Base-by-base conservation (phyloP, 2,113 vertebrate species). In the Sylvia atricapilla region DNA sequence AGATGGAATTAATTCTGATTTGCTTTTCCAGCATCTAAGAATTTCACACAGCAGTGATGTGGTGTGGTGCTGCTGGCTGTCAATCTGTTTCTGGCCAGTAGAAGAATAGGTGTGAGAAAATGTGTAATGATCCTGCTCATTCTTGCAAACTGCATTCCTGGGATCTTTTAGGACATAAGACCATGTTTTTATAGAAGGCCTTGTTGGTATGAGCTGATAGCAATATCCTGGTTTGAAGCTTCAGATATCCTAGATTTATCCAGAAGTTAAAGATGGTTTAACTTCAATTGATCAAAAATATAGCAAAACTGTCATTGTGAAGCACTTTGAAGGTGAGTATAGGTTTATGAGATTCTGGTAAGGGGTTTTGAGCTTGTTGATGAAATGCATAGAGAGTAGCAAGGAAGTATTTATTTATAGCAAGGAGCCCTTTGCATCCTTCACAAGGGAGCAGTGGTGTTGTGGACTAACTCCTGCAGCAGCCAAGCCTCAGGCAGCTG, bases 1-100 rank as follows among this genome's bases (percentile, higher is more conserved):
- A 35, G 72, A 66, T 10, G 24, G 89, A 83, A 94, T 94, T 96
- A 92, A 90, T 96, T 93, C 64, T 66, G 41, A 41, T 84, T 92
- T 5, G 1, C 56, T 86, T 83, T 93, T 78, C 41, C 52, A 72
- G 22, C 37, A 68, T 68, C 86, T 92, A 93, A 77, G 70, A 67
- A 50, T 96, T 95, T 90, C 74, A 76, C 21, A 13, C 80, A 85
- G 82, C 74, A 90, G 25, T 84, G 69, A 92, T 80, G 74, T 89
- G 58, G 14, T 73, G 84, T 95, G 49, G 14, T 94, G 62, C 62
- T 96, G 46, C 31, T 91, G 52, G 11, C 67, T 94, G 81, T 88
- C 77, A 84, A 8, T 97, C 72, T 78, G 0, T 50, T 90, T 91
- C 80, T 90, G 73, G 50, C 69, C 76, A 70, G 50, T 53, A 79